phyloP scores from a whole-genome alignment of 2,797 vertebrate genomes.

The Picus viridis region DNA sequence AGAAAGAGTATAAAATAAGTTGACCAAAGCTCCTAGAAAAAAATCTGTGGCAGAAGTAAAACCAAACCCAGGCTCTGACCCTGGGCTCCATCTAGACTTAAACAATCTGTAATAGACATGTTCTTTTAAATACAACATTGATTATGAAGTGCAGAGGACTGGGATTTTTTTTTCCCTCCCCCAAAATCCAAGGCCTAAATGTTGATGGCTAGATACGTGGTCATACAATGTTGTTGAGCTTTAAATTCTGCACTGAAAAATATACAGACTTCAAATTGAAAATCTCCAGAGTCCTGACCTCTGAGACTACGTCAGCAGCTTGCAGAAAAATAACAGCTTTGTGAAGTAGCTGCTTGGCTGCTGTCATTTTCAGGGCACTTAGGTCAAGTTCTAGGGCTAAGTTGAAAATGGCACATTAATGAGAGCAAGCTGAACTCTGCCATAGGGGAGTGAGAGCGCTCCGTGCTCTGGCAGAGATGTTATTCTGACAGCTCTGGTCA shows the following conservation, averaged over 20 bases:
- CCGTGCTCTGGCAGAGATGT: neutral
- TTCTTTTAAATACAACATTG: neutral
- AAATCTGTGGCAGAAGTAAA: neutral
- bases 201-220: fast-evolving
- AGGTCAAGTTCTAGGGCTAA: neutral
- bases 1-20: neutral
- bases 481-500: neutral
- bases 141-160: neutral
- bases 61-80: neutral
- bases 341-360: neutral
- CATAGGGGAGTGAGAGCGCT: neutral
- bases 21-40: neutral
- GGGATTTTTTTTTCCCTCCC: neutral
- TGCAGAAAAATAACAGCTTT: conserved; percentile 12
- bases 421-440: conserved; percentile 17
- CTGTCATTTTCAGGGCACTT: conserved; percentile 6
- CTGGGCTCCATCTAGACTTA: neutral
- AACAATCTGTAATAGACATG: neutral
- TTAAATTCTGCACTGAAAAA: neutral
- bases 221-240: neutral
- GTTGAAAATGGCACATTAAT: neutral
- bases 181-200: neutral
- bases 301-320: conserved; percentile 6
- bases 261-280: neutral
- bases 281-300: neutral